Base-by-base conservation (phyloP, 2,797 vertebrate genomes). In the Paramormyrops hopkinsi region DNA sequence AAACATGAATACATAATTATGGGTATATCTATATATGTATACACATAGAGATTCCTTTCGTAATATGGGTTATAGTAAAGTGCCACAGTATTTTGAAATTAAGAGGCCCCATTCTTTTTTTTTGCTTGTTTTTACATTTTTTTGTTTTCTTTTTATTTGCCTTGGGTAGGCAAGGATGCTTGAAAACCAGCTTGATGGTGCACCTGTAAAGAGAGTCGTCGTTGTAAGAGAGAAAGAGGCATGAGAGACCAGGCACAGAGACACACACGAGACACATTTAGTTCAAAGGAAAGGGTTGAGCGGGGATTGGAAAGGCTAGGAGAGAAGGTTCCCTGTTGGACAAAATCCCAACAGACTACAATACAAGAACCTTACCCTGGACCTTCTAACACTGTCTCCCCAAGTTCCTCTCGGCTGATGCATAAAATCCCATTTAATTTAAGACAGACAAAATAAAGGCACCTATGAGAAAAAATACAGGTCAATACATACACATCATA, bases 311-410 rank as follows among this genome's bases (percentile, higher is more conserved):
- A 91, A 59, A 79, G 88, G 88, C 37, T 88, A 56, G 93, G 94
- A 94, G 92, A 94, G 91, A 94, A 94, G 94, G 94, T 92, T 93
- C 94, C 95, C 96, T 96, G 95, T 95, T 92, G 95, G 96, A 97
- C 95, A 95, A 94, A 92, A 95, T 96, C 97, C 97, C 97, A 95
- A 96, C 96, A 96, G 95, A 96, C 93, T 95, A 97, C 96, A 97
- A 94, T 95, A 97, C 96, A 97, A 94, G 95, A 97, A 94, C 97
- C 98, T 99, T 99, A 99, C 98, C 99, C 98, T 97, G 95, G 95
- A 96, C 98, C 98, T 97, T 97, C 91, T 97, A 95, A 96, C 95
- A 96, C 94, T 96, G 97, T 93, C 93, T 93, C 92, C 92, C 93
- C 94, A 93, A 94, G 94, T 96, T 97, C 95, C 96, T 97, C 97